Evolutionary conservation across 1,140 invertebrate genomes (phyloP).

Genomic region (Vanessa atalanta): DNA sequence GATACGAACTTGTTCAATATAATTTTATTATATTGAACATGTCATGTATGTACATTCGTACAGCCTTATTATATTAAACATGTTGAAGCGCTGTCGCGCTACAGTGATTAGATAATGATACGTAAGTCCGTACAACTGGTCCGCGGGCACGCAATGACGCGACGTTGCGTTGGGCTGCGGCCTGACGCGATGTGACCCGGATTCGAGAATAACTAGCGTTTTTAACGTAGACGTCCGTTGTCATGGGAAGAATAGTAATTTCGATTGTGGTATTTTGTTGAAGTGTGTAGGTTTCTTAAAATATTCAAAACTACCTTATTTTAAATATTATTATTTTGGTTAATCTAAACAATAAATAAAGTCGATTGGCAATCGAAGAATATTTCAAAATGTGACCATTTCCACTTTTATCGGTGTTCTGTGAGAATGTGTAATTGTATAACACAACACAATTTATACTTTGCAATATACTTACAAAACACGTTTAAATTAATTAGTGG

Average conservation of each 20-base stretch:
- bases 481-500: constrained; percentile 56
- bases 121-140: constrained; percentile 29
- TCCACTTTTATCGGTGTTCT: constrained; percentile 4
- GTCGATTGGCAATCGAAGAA: not conserved
- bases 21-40: too few species aligned
- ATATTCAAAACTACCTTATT: not conserved
- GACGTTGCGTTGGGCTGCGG: constrained; percentile 22
- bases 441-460: constrained; percentile 29
- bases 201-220: constrained; percentile 43
- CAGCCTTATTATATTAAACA: not conserved
- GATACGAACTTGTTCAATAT: too few species aligned
- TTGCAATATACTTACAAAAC: constrained; percentile 40
- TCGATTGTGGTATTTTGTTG: not conserved
- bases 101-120: constrained; percentile 21
- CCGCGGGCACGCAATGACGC: constrained; percentile 29
- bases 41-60: too few species aligned
- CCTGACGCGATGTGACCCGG: constrained; percentile 30
- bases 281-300: not conserved
- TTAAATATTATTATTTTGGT: too few species aligned
- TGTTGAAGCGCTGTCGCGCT: constrained; percentile 14
- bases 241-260: constrained; percentile 15
- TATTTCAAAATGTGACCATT: not conserved
- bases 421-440: constrained; percentile 6
- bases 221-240: constrained; percentile 14
- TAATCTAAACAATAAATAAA: too few species aligned